Conservation (phyloP, 1,140 invertebrate genomes). For the Drosophila subpulchrella region DNA sequence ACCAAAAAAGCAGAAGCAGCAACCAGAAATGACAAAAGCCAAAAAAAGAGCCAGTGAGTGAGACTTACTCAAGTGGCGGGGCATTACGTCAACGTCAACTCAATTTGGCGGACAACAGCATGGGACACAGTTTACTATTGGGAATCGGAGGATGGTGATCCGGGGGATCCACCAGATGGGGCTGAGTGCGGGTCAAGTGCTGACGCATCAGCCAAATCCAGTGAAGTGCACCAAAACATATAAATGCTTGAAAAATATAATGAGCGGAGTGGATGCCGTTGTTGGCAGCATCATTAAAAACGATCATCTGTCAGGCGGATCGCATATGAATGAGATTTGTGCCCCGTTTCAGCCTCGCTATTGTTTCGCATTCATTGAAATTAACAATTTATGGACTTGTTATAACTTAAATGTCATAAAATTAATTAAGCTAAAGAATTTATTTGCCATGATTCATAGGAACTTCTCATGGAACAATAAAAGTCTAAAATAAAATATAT, state of each 20-base stretch:
- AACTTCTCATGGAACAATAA: no score
- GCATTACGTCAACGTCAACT: constrained; percentile 81
- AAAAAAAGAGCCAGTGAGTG: constrained; percentile 53
- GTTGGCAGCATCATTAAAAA: constrained; percentile 72
- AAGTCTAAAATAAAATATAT: not conserved
- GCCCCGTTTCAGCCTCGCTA: constrained; percentile 48
- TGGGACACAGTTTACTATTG: constrained; percentile 46
- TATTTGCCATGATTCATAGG: no score
- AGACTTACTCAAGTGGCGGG: constrained; percentile 71
- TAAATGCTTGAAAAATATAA: constrained; percentile 75
- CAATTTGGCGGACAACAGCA: constrained; percentile 75
- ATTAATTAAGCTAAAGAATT: not conserved
- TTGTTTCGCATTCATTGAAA: constrained; percentile 1
- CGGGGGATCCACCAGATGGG: constrained; percentile 7
- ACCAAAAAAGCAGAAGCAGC: constrained; percentile 34
- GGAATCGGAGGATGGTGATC: constrained; percentile 18
- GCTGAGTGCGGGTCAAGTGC: constrained; percentile 70
- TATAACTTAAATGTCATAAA: not conserved
- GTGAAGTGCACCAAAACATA: constrained; percentile 75
- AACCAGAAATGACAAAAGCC: constrained; percentile 33
- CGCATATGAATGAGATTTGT: constrained; percentile 51
- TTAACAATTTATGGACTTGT: not conserved
- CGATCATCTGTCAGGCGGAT: constrained; percentile 65
- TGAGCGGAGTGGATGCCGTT: constrained; percentile 56
- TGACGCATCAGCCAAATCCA: constrained; percentile 80